phyloP scores from a whole-genome alignment of 2,888 invertebrate genomes.

The Agrochola macilenta region DNA sequence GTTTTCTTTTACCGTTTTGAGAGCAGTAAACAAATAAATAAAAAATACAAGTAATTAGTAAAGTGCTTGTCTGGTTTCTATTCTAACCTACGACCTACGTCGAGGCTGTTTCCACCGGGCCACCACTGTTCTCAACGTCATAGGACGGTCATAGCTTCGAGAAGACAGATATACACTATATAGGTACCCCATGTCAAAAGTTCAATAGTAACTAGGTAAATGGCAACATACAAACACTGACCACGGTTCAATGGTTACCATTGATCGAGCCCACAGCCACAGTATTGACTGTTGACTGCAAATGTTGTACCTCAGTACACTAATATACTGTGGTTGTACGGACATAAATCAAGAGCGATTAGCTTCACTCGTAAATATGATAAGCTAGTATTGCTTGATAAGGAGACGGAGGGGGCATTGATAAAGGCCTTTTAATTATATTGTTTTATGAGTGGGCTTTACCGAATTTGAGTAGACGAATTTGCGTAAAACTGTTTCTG shows the following conservation, averaged over 20 bases:
- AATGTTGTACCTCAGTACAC: not conserved
- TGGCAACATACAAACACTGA: not conserved
- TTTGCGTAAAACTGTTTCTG: no score
- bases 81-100: not conserved
- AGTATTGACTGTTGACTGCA: not conserved
- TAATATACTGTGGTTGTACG: not conserved
- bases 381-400: slow-evolving; percentile 45
- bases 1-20: not conserved
- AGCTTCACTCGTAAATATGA: slow-evolving; percentile 23
- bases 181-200: not conserved
- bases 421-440: slow-evolving; percentile 4
- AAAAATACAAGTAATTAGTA: no score
- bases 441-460: slow-evolving; percentile 2
- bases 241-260: slow-evolving; percentile 4
- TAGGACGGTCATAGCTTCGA: not conserved
- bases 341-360: slow-evolving; percentile 25
- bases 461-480: not conserved
- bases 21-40: not conserved
- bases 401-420: slow-evolving; percentile 22
- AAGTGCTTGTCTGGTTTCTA: no score
- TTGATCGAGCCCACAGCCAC: slow-evolving; percentile 18
- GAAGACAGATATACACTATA: not conserved
- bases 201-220: not conserved
- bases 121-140: not conserved
- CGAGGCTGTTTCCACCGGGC: no score